phyloP scores from a whole-genome alignment of 2,113 vertebrate species.

The Chaenogobius annularis region DNA sequence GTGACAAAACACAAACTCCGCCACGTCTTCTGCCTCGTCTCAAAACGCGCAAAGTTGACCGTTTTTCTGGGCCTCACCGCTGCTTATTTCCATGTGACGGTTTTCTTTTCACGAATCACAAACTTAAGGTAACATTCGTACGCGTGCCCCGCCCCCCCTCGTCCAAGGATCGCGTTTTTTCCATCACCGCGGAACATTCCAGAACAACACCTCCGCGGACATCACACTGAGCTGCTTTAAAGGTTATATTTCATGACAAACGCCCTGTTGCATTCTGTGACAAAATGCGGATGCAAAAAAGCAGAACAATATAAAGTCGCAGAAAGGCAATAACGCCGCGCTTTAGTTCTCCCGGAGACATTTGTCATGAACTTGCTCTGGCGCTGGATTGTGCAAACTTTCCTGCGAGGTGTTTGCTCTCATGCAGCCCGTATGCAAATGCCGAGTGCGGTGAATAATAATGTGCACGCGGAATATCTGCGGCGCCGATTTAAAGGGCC shows the following conservation, averaged over 20 bases:
- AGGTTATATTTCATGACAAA: background rate
- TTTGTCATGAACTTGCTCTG: background rate
- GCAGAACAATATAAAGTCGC: background rate
- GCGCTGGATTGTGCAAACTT: background rate
- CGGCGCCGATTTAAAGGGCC: background rate
- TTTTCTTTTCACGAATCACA: too few species aligned
- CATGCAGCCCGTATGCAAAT: background rate
- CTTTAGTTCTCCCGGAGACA: background rate
- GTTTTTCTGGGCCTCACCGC: too few species aligned
- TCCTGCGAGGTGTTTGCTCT: background rate
- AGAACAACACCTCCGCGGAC: too few species aligned
- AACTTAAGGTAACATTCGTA: too few species aligned
- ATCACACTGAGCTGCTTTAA: background rate
- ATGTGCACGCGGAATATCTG: slow-evolving; percentile 1
- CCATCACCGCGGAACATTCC: too few species aligned
- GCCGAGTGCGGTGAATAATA: background rate
- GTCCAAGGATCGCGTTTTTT: too few species aligned
- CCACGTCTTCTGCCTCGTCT: too few species aligned
- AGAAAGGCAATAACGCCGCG: background rate
- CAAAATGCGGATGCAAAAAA: background rate
- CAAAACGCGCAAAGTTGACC: too few species aligned
- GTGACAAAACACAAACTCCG: too few species aligned
- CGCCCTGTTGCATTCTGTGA: background rate
- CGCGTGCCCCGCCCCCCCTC: too few species aligned
- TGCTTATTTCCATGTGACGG: too few species aligned